These are phyloP conservation scores for Meda fulgida DNA, from an alignment of 2,797 vertebrate species.

Conservation along the genomic window DNA sequence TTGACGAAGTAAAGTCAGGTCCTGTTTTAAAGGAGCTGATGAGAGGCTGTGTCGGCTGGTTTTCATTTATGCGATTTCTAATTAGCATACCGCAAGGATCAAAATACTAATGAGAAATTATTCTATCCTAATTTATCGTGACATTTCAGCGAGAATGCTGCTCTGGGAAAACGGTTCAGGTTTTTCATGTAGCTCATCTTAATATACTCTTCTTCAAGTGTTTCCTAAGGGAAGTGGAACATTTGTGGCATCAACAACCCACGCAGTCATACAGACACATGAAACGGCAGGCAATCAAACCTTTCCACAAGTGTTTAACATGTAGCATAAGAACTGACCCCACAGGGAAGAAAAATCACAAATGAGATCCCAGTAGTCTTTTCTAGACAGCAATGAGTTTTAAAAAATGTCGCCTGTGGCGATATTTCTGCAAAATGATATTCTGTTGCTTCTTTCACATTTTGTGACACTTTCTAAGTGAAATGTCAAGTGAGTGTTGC, in stretches of 20 bases:
- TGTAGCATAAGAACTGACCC: not conserved
- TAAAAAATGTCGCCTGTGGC: not conserved
- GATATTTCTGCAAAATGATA: not conserved
- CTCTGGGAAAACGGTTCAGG: conserved; percentile 15
- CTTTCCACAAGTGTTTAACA: conserved; percentile 17
- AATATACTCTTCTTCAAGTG: conserved; percentile 3
- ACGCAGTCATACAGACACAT: not conserved
- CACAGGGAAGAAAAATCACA: not conserved
- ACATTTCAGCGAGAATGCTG: not conserved
- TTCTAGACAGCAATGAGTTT: not conserved
- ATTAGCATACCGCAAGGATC: conserved; percentile 29
- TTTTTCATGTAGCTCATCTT: not conserved
- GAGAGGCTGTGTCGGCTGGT: not conserved
- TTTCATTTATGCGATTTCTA: conserved; percentile 14
- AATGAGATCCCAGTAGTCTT: not conserved
- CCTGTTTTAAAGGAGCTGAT: not conserved
- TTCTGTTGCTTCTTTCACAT: not conserved
- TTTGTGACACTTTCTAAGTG: not conserved
- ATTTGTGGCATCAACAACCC: conserved; percentile 18
- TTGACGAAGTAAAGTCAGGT: not conserved
- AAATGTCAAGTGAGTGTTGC: not conserved
- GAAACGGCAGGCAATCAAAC: conserved; percentile 7
- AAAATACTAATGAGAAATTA: not conserved
- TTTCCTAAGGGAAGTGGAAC: not conserved
- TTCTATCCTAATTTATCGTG: not conserved